phyloP scores from a whole-genome alignment of 2,888 invertebrate species.

The Apotomis turbidana region DNA sequence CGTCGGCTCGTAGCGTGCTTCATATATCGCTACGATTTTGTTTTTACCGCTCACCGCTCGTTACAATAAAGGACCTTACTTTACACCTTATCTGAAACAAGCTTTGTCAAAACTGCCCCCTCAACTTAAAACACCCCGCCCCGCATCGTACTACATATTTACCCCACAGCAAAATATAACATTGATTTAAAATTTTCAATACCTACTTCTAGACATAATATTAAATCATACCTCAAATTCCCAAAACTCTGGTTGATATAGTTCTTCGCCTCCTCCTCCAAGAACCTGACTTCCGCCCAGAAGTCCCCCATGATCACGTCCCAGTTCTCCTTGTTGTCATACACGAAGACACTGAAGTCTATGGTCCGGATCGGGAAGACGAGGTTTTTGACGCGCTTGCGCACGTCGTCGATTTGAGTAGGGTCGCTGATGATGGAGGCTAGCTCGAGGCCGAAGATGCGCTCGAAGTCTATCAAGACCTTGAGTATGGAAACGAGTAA shows the following conservation, averaged over 20 bases:
- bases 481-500: conserved; percentile 52
- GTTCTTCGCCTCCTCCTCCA: conserved; percentile 92
- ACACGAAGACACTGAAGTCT: conserved; percentile 92
- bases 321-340: conserved; percentile 93
- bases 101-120: too few species aligned
- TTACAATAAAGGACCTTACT: too few species aligned
- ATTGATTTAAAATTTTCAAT: too few species aligned
- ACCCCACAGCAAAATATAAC: too few species aligned
- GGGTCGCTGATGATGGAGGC: conserved; percentile 95
- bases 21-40: too few species aligned
- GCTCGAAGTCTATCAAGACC: conserved; percentile 94
- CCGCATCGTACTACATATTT: too few species aligned
- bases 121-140: too few species aligned
- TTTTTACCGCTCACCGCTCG: too few species aligned
- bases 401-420: conserved; percentile 92
- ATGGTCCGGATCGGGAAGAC: conserved; percentile 89
- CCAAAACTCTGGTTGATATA: conserved; percentile 95
- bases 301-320: conserved; percentile 91
- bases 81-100: too few species aligned
- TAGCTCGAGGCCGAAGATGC: conserved; percentile 93
- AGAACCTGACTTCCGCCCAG: conserved; percentile 87
- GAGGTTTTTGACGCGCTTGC: conserved; percentile 90
- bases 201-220: neutral
- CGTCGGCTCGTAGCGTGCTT: too few species aligned
- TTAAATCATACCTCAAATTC: conserved; percentile 83